A percentile compares a stretch with the other conserved stretches of the same genome.
Evolutionary conservation across 2,888 invertebrate species (phyloP).

Genomic region (Philhelius pedissequus): DNA sequence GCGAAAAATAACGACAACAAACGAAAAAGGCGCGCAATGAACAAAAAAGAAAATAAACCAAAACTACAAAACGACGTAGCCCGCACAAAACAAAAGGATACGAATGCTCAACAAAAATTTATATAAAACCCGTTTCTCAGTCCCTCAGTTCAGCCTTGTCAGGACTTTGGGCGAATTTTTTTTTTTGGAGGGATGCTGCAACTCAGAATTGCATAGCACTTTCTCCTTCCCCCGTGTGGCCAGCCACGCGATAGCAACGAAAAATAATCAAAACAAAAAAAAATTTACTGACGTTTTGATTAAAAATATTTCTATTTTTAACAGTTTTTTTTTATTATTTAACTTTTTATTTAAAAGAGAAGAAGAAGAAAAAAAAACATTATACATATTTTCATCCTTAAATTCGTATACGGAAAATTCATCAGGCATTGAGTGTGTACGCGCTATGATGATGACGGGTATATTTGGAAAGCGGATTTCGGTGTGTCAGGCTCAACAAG

Average conservation of each 20-base stretch:
- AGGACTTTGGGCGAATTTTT: not conserved
- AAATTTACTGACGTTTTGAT: conserved; percentile 67
- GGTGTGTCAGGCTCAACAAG: conserved; percentile 26
- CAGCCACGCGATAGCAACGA: conserved; percentile 49
- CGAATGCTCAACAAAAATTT: conserved; percentile 14
- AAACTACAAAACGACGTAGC: conserved; percentile 45
- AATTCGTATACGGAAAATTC: conserved; percentile 44
- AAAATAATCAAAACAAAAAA: conserved; percentile 67
- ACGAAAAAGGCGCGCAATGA: conserved; percentile 43
- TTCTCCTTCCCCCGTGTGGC: not conserved
- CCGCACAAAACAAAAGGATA: conserved; percentile 65
- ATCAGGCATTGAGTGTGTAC: conserved; percentile 30
- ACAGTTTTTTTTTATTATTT: conserved; percentile 36
- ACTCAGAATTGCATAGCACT: not conserved
- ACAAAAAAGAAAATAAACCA: conserved; percentile 31
- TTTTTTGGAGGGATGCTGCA: not conserved
- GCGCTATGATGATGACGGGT: conserved; percentile 24
- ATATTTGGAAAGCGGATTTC: conserved; percentile 16
- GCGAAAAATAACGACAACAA: conserved; percentile 61
- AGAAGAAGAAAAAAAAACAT: not conserved
- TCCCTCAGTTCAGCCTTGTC: not conserved
- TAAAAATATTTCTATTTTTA: conserved; percentile 69
- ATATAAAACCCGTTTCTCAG: conserved; percentile 16
- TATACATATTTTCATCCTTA: conserved; percentile 46
- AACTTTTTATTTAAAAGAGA: conserved; percentile 10